These are phyloP conservation scores for Sebastes cheni DNA, from an alignment of 2,797 vertebrate species.

Conservation along the genomic window DNA sequence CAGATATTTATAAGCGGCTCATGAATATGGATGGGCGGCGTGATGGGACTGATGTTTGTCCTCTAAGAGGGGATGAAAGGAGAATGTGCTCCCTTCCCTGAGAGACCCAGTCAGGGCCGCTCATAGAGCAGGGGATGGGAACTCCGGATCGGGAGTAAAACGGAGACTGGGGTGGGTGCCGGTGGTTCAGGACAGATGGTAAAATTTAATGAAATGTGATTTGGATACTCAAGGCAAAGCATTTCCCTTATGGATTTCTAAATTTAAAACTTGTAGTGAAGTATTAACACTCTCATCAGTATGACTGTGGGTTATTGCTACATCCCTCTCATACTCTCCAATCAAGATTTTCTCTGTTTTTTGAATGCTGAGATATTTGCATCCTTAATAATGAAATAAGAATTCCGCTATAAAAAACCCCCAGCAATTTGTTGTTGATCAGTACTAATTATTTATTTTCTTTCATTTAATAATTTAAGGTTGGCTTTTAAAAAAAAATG, in stretches of 20 bases:
- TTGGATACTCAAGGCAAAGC: constrained; percentile 58
- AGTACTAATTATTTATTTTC: not conserved
- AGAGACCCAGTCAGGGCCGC: constrained; percentile 77
- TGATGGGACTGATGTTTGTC: constrained; percentile 89
- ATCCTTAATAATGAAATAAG: constrained; percentile 5
- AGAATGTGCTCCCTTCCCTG: constrained; percentile 79
- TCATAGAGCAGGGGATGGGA: constrained; percentile 50
- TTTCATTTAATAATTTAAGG: not conserved
- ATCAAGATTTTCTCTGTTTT: constrained; percentile 11
- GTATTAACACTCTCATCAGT: constrained; percentile 42
- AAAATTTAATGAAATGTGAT: constrained; percentile 70
- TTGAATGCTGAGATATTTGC: constrained; percentile 21
- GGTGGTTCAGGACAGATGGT: constrained; percentile 60
- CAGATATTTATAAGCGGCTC: constrained; percentile 89
- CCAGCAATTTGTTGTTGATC: not conserved
- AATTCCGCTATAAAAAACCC: not conserved
- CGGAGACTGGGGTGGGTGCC: constrained; percentile 39
- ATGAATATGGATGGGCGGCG: constrained; percentile 86
- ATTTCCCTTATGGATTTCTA: constrained; percentile 44
- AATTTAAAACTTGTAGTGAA: constrained; percentile 51
- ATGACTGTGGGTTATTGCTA: constrained; percentile 1
- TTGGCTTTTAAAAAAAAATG: not conserved
- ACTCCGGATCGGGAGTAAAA: constrained; percentile 41
- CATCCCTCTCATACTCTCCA: not conserved
- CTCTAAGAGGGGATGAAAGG: constrained; percentile 89